Evolutionary conservation across 92 coral and sea anemone species (phyloP), one percentile per base, ranked within the genome.

Genomic region (Plumapathes pennacea): DNA sequence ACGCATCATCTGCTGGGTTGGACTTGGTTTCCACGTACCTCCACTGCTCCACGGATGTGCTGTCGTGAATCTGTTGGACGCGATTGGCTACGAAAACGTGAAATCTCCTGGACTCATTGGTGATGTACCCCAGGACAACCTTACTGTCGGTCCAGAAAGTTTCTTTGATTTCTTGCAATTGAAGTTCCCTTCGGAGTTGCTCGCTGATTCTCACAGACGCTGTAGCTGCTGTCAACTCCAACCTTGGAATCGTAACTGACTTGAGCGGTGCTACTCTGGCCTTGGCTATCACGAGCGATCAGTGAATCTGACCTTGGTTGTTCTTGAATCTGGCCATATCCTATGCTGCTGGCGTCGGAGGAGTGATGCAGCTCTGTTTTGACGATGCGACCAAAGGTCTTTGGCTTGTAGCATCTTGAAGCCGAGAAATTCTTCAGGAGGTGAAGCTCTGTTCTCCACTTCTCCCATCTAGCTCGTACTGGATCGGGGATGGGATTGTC

Each of bases 201-300:
- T 73, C 56, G 25, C 72, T 54, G 29, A 76, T 33, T 39, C 56
- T 49, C 0, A 51, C 77, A 2, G 76, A 57, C 0, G 60, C 34
- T 1, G 60, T 46, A 4, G 69, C 76, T 37, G 83, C 83, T n/a
- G 57, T 56, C 13, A 76, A 62, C 48, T 76, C 76, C 2, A 76
- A 53, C 56, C 82, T 57, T 13, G 83, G 76, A 1, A 67, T 50
- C 12, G 83, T 76, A 4, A 76, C 49, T 4, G 75, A 45, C 10
- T 67, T 76, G 13, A 76, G 57, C 2, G 83, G 83, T 3, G 76
- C 53, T 5, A 76, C 83, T 39, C 83, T 47, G 1, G 83, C 47
- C 42, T 76, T 76, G 0, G 69, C 83, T 26, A 27, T 37, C 14
- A 76, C 83, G 10, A 76, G 34, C n/a, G 71, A 61, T 30, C 77